Base-by-base conservation (phyloP, 2,113 vertebrate species). In the Seriola aureovittata region DNA sequence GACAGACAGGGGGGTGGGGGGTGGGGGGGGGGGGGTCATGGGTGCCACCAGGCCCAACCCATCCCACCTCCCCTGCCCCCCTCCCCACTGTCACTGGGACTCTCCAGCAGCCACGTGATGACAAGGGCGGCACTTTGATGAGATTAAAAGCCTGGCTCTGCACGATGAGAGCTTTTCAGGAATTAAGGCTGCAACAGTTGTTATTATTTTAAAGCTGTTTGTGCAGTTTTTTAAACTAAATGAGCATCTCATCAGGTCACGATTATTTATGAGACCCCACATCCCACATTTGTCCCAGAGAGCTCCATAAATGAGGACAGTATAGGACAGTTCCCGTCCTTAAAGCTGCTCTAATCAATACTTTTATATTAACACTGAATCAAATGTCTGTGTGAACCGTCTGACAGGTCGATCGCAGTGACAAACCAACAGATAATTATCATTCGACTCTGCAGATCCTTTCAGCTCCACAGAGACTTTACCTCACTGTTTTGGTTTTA, bases 61-160 rank as follows among this genome's bases (percentile, higher is more conserved):
- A 5, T 2, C 52, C n/a, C 25, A 1, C 62, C 19, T 5, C 8
- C 64, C 29, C 29, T 29, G 36, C 29, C 40, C 11, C 2, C 29
- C 36, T 12, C 60, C 50, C 12, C 50, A 29, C 29, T 29, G 29
- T 29, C 29, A 29, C 29, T 29, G 29, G 21, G 21, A 69, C 46
- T 8, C 46, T 36, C 11, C 60, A 40, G 13, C n/a, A 36, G 54
- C 46, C 62, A 55, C 10, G 23, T 68, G 65, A 70, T 3, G 34
- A 42, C 8, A 1, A 1, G 8, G n/a, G 42, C 2, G 8, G 21
- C 46, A 10, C 75, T 50, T 17, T 23, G 60, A 59, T 32, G 34
- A 73, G 76, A 70, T 80, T 71, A 63, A 84, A 78, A 63, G 14
- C 44, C 42, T 36, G 8, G 42, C 64, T 48, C 25, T 69, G 29